Evolutionary conservation across 2,888 invertebrate species (phyloP), one percentile per base, ranked within the genome.

Genomic region (Ptychoptera albimana): DNA sequence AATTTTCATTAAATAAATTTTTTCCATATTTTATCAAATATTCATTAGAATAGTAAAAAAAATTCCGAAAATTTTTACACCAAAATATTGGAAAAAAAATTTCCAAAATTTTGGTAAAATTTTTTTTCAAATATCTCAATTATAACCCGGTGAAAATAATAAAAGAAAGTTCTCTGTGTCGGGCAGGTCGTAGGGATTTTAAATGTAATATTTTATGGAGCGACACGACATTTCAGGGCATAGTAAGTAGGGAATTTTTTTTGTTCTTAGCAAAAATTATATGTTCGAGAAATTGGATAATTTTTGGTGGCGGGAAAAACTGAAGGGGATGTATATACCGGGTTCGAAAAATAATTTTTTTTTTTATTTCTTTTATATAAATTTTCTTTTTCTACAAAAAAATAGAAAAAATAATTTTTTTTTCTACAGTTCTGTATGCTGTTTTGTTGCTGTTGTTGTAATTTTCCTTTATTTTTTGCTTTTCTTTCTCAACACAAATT

Each of bases 281-380:
- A 32, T 32, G 32, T 32, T 11, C 2, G 32, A 32, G 32, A 32
- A 32, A 32, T 32, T 11, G 32, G n/a, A 32, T 11, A 32, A 9
- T 32, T 32, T 32, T 11, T 32, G n/a, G 23, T 23, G 32, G 32
- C n/a, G n/a, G 8, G 12, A 35, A 42, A 42, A 42, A 35, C 42
- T 42, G 35, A 42, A 42, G 42, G 34, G 42, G 42, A 42, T 42
- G 13, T 11, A 36, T 36, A 36, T 34, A 36, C 13, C 12, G 36
- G n/a, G 36, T 12, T 36, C 13, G 36, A 36, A 32, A 11, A 32
- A 11, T 32, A 32, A 12, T 12, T 36, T 36, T 36, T 13, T 36
- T 36, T 36, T 36, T 13, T 32, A 4, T 7, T 2, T 32, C 32
- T 32, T 32, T 32, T 32, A 23, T 23, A 23, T 23, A 23, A 23